These are phyloP conservation scores for Hemichromis elongatus DNA, from an alignment of 2,113 vertebrate species.

Conservation along the genomic window DNA sequence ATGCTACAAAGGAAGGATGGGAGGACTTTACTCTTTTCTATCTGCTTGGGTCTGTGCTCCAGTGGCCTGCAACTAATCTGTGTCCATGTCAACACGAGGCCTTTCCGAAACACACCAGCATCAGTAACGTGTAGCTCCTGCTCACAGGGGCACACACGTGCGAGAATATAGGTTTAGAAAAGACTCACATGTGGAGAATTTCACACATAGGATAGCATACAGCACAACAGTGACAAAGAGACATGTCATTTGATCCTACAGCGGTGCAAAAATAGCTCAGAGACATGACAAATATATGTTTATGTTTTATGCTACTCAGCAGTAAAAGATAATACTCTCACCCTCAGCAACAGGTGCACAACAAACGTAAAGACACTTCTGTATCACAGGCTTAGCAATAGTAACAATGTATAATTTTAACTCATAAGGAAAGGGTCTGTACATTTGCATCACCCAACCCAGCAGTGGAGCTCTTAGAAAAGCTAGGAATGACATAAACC, in stretches of 20 bases:
- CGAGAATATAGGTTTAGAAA: neutral
- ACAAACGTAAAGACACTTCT: neutral
- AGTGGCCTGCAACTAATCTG: slow-evolving; percentile 61
- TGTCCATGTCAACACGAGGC: slow-evolving; percentile 61
- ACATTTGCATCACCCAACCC: neutral
- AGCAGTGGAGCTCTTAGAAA: neutral
- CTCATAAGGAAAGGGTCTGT: neutral
- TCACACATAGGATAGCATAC: neutral
- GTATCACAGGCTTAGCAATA: neutral
- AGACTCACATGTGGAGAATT: slow-evolving; percentile 24
- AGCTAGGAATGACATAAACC: neutral
- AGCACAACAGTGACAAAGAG: neutral
- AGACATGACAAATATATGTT: neutral
- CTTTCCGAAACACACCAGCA: slow-evolving; percentile 57
- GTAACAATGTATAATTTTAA: neutral
- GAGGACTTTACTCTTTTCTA: neutral
- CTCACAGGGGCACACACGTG: slow-evolving; percentile 31
- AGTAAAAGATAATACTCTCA: slow-evolving; percentile 8
- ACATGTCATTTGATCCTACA: slow-evolving; percentile 12
- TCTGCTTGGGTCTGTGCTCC: slow-evolving; percentile 6
- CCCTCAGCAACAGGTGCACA: slow-evolving; percentile 13
- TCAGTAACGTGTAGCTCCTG: neutral
- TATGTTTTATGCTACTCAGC: neutral
- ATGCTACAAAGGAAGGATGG: neutral
- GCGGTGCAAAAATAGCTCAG: slow-evolving; percentile 1